phyloP scores from a whole-genome alignment of 2,797 vertebrate genomes.

The Chiloscyllium punctatum region DNA sequence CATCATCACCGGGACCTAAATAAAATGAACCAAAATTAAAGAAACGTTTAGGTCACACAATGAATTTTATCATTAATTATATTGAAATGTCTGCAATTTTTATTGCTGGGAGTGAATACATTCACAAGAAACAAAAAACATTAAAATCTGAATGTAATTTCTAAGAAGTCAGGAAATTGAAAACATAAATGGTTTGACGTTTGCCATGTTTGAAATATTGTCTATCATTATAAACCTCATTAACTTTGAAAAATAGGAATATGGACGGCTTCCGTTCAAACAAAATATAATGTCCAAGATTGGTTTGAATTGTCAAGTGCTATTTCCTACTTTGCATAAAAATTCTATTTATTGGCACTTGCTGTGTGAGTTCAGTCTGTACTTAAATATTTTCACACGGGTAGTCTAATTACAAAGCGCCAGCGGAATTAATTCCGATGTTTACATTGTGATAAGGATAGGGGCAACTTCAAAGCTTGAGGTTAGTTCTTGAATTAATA shows the following conservation, averaged over 20 bases:
- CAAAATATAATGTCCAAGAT: background rate
- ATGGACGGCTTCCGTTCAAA: background rate
- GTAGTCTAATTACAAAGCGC: background rate
- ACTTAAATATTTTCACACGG: background rate
- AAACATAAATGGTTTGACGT: background rate
- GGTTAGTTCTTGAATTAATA: background rate
- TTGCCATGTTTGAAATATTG: background rate
- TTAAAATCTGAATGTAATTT: background rate
- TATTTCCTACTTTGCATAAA: background rate
- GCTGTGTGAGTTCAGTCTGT: background rate
- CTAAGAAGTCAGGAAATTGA: background rate
- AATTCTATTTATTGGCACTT: background rate
- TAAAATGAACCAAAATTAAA: background rate
- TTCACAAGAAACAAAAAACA: background rate
- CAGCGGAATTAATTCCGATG: conserved; percentile 15
- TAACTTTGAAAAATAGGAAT: background rate
- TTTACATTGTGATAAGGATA: background rate
- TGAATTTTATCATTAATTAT: background rate
- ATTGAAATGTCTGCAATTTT: background rate
- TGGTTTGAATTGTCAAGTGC: background rate
- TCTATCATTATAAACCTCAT: background rate
- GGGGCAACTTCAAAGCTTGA: conserved; percentile 9
- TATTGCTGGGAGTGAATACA: background rate
- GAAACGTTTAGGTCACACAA: background rate
- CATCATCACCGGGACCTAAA: background rate